Base-by-base conservation (phyloP, 2,888 invertebrate genomes). In the Meta bourneti region DNA sequence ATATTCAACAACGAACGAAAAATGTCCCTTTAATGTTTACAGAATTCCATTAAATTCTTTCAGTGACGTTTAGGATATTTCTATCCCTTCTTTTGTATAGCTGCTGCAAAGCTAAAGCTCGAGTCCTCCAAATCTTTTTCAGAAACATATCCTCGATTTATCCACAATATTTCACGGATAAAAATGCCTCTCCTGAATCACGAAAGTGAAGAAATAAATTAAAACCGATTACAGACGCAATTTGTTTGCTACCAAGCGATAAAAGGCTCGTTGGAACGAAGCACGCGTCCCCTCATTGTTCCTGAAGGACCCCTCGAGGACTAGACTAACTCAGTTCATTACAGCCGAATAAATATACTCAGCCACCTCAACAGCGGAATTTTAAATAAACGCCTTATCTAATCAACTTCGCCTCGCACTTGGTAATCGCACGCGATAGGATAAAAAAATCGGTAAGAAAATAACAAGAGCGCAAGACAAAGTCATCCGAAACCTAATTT, bases 401-500 rank as follows among this genome's bases (percentile, higher is more conserved):
- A 82, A 69, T 82, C 48, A 70, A 71, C 48, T 5, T 19, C 79
- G 54, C n/a, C 79, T 52, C 52, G 11, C 6, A 16, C 78, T 61
- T 61, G 5, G 52, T 52, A 78, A 19, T n/a, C n/a, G 48, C 19
- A 78, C 51, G 51, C 49, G 16, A 16, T n/a, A 80, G n/a, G n/a
- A 61, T 34, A 80, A 61, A 48, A 16, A 20, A 61, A 69, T 5
- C 11, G 0, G 61, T 16, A 80, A 79, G 19, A 79, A 79, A 80
- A 69, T 19, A 69, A 61, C 61, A 34, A 34, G 34, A 34, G 34
- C 8, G 61, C 54, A 16, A 20, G 70, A 48, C 71, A 71, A 82
- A 82, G 71, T 82, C 82, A 82, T 72, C 70, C 71, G 48, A 71
- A 82, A 69, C 49, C 19, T 71, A 72, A 82, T 82, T 82, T 82